Percentiles rank a stretch among this genome's conserved stretches.
These are phyloP conservation scores for Uromys caudimaculatus DNA, from an alignment of 2,797 vertebrate genomes.

Conservation along the genomic window DNA sequence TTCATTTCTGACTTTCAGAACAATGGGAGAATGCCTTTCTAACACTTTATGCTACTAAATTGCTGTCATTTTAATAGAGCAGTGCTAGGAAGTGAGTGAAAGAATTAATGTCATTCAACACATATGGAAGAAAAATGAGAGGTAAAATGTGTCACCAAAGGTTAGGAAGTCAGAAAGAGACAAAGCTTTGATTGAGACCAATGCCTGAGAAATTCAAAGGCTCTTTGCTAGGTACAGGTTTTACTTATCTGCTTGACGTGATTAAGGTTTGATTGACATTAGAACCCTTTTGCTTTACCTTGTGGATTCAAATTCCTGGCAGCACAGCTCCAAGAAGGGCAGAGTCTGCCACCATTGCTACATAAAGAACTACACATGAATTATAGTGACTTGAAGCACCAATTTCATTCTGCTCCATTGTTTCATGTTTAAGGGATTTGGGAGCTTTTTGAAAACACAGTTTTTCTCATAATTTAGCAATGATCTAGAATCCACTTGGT, in stretches of 20 bases:
- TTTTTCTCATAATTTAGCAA: background rate
- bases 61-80: background rate
- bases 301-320: background rate
- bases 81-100: background rate
- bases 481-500: accelerated
- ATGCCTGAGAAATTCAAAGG: background rate
- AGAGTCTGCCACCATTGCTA: background rate
- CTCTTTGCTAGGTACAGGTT: background rate
- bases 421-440: background rate
- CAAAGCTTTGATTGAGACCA: background rate
- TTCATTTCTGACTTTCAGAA: background rate
- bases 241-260: background rate
- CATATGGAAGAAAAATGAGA: background rate
- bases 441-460: background rate
- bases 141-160: background rate
- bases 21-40: background rate
- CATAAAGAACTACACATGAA: background rate
- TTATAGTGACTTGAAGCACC: background rate
- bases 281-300: background rate
- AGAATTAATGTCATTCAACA: background rate
- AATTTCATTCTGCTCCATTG: background rate
- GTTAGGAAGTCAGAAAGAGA: background rate
- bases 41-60: background rate
- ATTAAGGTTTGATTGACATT: background rate
- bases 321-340: background rate